Conservation (phyloP, 2,888 invertebrate species). For the Chironomus riparius region DNA sequence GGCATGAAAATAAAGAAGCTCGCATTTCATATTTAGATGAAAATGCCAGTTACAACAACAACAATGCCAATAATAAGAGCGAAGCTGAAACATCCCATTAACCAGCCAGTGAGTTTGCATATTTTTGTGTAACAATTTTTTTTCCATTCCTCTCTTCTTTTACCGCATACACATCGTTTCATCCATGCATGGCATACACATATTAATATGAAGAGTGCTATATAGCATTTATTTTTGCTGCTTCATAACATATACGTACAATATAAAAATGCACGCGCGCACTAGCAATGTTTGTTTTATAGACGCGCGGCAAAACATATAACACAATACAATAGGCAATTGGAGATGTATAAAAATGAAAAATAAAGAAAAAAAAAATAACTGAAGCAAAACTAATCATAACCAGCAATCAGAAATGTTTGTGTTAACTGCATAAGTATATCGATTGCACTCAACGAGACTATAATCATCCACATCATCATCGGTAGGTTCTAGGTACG, state of each 20-base stretch:
- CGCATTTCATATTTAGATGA: background rate
- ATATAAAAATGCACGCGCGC: background rate
- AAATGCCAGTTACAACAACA: too few species aligned
- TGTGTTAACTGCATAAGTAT: conserved; percentile 6
- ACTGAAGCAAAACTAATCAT: conserved; percentile 21
- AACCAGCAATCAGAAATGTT: conserved; percentile 10
- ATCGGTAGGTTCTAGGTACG: too few species aligned
- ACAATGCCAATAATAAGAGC: too few species aligned
- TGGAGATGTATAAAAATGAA: too few species aligned
- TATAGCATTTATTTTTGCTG: too few species aligned
- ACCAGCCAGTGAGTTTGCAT: conserved; percentile 1
- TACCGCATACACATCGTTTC: too few species aligned
- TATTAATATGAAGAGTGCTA: too few species aligned
- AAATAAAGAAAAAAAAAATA: background rate
- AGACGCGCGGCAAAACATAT: background rate
- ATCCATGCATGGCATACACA: too few species aligned
- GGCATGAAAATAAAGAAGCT: background rate
- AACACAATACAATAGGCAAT: background rate
- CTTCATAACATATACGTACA: background rate
- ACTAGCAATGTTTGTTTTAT: background rate
- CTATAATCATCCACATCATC: background rate
- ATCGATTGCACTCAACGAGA: background rate
- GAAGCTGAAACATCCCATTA: background rate
- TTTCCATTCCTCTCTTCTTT: too few species aligned
- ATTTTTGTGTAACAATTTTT: background rate